A percentile compares a stretch with the other conserved stretches of the same genome.
These are phyloP conservation scores for Halichondria panicea DNA, from an alignment of 37 sponge, comb jelly and placozoan species.

Conservation along the genomic window DNA sequence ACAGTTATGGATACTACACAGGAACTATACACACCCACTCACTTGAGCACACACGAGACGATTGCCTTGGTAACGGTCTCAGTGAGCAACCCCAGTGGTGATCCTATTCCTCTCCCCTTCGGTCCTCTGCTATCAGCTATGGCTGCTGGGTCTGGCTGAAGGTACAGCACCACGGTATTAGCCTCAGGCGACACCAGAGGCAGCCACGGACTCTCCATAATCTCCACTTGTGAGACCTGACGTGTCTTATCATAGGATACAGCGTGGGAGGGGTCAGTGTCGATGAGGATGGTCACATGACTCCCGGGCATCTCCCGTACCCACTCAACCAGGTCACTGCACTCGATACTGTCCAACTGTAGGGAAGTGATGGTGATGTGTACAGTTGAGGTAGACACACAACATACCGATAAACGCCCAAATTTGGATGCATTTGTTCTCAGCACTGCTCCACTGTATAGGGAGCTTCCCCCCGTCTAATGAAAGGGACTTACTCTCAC, in stretches of 20 bases:
- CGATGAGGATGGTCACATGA: constrained; percentile 35
- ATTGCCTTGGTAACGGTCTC: constrained; percentile 9
- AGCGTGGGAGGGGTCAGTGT: constrained; percentile 24
- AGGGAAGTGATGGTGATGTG: neutral
- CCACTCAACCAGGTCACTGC: constrained; percentile 28
- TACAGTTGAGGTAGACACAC: neutral
- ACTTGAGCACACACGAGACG: neutral
- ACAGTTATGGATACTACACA: neutral
- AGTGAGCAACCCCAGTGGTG: constrained; percentile 1
- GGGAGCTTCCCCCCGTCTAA: neutral
- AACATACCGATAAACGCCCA: constrained; percentile 14
- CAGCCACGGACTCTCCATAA: constrained; percentile 30
- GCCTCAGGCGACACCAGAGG: neutral
- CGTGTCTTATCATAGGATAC: constrained; percentile 22
- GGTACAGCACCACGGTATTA: constrained; percentile 12
- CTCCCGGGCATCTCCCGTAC: constrained; percentile 31
- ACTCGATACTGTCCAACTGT: constrained; percentile 35
- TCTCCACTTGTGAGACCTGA: constrained; percentile 22
- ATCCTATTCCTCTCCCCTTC: neutral
- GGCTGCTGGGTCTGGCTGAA: constrained; percentile 9
- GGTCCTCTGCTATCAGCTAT: constrained; percentile 3
- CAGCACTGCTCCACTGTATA: constrained; percentile 30
- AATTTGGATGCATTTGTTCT: neutral
- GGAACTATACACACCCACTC: neutral
- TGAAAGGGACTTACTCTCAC: neutral